phyloP scores from a whole-genome alignment of 1,140 invertebrate genomes.

The Drosophila mauritiana region DNA sequence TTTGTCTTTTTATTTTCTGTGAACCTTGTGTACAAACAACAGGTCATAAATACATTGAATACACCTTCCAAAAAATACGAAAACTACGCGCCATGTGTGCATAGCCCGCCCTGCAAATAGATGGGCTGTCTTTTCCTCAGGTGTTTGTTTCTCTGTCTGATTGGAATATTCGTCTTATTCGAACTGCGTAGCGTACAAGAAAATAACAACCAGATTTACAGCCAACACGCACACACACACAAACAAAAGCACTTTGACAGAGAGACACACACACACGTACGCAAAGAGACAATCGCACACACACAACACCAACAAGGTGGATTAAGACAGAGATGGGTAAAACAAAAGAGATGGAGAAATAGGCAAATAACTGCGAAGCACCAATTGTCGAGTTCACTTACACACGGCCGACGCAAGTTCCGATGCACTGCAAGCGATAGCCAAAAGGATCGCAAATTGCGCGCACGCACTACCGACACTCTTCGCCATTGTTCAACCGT shows the following conservation, averaged over 20 bases:
- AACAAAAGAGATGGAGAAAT: neutral
- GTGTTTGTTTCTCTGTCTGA: neutral
- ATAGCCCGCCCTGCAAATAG: neutral
- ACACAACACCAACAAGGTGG: conserved; percentile 23
- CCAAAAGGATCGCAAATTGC: conserved; percentile 67
- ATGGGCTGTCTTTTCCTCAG: conserved; percentile 1
- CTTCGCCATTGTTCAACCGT: conserved; percentile 70
- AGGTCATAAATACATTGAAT: conserved; percentile 19
- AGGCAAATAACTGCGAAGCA: neutral
- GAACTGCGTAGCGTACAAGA: conserved; percentile 38
- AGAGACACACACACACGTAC: conserved; percentile 4
- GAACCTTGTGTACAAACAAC: conserved; percentile 44
- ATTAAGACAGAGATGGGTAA: conserved; percentile 8
- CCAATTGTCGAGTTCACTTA: conserved; percentile 41
- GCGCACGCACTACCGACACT: conserved; percentile 70
- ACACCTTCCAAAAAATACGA: conserved; percentile 5
- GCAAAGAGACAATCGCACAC: neutral
- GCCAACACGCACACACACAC: conserved; percentile 31
- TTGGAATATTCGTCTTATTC: conserved; percentile 3
- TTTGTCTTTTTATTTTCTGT: conserved; percentile 40
- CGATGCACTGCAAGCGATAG: conserved; percentile 29
- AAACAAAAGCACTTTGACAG: too few relatives aligned
- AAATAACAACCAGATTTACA: conserved; percentile 53
- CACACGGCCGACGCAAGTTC: conserved; percentile 17
- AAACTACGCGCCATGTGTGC: conserved; percentile 4